Percentiles rank a stretch among this genome's conserved stretches.
Evolutionary conservation across 2,888 invertebrate genomes (phyloP).

Genomic region (Toxonevra muliebris): DNA sequence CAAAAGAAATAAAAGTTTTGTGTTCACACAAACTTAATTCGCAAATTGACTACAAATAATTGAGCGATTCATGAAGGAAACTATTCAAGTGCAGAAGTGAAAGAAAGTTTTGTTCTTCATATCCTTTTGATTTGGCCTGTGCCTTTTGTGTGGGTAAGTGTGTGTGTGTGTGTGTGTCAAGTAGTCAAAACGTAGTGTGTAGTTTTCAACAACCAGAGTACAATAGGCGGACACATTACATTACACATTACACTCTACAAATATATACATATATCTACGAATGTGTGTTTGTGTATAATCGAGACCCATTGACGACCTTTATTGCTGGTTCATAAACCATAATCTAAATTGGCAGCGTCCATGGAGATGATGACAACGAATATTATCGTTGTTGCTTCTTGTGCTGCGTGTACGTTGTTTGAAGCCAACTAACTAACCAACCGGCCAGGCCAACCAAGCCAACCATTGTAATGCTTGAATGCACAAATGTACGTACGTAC

Average conservation of each 20-base stretch:
- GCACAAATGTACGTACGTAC: constrained; percentile 29
- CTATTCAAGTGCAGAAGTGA: constrained; percentile 23
- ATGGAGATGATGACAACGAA: constrained; percentile 22
- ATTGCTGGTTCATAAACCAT: constrained; percentile 60
- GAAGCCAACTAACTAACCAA: background rate
- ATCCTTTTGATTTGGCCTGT: background rate
- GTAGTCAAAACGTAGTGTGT: no score
- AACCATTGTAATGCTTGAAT: constrained; percentile 24
- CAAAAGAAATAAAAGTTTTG: constrained; percentile 19
- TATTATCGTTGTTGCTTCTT: constrained; percentile 10
- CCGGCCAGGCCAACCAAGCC: background rate
- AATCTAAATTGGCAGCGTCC: constrained; percentile 58
- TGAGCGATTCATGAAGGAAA: constrained; percentile 55
- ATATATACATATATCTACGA: constrained; percentile 26
- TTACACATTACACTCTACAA: background rate
- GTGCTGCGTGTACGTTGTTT: constrained; percentile 5
- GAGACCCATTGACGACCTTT: constrained; percentile 64
- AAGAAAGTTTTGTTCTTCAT: constrained; percentile 19
- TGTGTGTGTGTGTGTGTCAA: background rate
- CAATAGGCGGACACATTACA: constrained; percentile 28
- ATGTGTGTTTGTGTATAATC: constrained; percentile 11
- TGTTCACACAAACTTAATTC: constrained; percentile 48
- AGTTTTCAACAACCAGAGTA: constrained; percentile 3
- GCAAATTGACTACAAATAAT: constrained; percentile 60
- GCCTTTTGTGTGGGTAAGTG: constrained; percentile 9